Evolutionary conservation across 2,888 invertebrate species (phyloP), one percentile per base, ranked within the genome.

Genomic region (Pegoplata infirma): DNA sequence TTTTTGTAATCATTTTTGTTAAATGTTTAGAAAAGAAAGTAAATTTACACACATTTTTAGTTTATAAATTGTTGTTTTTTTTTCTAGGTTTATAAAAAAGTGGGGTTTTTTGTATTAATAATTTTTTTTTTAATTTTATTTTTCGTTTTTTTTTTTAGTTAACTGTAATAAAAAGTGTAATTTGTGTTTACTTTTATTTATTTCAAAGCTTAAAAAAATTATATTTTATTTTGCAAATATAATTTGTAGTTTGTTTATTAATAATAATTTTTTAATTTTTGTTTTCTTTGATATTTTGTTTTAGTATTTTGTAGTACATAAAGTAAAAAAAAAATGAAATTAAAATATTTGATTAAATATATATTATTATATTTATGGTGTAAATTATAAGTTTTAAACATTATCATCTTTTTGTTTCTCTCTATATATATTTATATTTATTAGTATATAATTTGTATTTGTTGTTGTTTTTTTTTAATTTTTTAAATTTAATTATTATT

Each of bases 371-470:
- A 68, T 67, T 61, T 68, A 12, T 63, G 10, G n/a, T 40, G 49
- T 14, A 8, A 36, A 36, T 73, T 55, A 32, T 63, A 53, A 47
- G 59, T 63, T 51, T 68, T 17, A n/a, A n/a, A n/a, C n/a, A 47
- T 68, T 40, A 66, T 63, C 25, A 47, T 74, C 63, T 68, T 77
- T 51, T 58, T 71, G 53, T 67, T 68, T 44, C 7, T 56, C 63
- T 44, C 19, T 64, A n/a, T n/a, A n/a, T n/a, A n/a, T n/a, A n/a
- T n/a, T n/a, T n/a, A n/a, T n/a, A n/a, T n/a, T n/a, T n/a, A 53
- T 64, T 23, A 58, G 49, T 32, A 46, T 56, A 44, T 71, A 79
- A 67, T 63, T 72, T 84, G 76, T 82, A 71, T 75, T 85, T 83
- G 77, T 71, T 73, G 5, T n/a, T n/a, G n/a, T n/a, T n/a, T n/a